phyloP scores from a whole-genome alignment of 1,140 invertebrate genomes.

The Eufriesea mexicana region DNA sequence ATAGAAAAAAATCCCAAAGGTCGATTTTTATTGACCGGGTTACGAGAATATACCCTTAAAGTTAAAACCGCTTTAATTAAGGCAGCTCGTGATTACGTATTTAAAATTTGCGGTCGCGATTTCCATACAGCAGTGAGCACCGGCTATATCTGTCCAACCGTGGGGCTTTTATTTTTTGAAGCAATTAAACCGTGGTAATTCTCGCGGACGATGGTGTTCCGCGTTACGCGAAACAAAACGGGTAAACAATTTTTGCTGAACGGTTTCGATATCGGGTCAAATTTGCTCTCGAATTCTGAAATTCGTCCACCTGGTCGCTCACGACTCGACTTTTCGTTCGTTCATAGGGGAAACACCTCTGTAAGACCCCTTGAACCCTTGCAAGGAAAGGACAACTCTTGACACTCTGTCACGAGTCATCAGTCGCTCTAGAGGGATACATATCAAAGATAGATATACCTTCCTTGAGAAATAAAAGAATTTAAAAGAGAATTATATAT shows the following conservation, averaged over 20 bases:
- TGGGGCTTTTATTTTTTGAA: not conserved
- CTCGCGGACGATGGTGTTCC: not conserved
- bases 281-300: not conserved
- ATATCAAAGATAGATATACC: too few relatives aligned
- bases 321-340: too few relatives aligned
- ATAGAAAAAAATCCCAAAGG: too few relatives aligned
- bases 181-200: conserved; percentile 8
- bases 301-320: not conserved
- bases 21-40: too few relatives aligned
- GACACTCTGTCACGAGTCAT: too few relatives aligned
- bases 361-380: too few relatives aligned
- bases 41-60: not conserved
- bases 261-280: not conserved
- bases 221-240: not conserved
- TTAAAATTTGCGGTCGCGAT: conserved; percentile 7
- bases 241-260: not conserved
- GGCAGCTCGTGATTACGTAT: not conserved
- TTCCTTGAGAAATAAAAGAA: too few relatives aligned
- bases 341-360: not conserved
- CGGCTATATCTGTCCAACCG: not conserved
- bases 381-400: too few relatives aligned
- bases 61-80: conserved; percentile 15
- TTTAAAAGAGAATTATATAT: too few relatives aligned
- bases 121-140: not conserved
- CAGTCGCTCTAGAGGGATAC: too few relatives aligned